These are phyloP conservation scores for Isaurus tuberculatus DNA, from an alignment of 92 coral and sea anemone species.

Conservation along the genomic window DNA sequence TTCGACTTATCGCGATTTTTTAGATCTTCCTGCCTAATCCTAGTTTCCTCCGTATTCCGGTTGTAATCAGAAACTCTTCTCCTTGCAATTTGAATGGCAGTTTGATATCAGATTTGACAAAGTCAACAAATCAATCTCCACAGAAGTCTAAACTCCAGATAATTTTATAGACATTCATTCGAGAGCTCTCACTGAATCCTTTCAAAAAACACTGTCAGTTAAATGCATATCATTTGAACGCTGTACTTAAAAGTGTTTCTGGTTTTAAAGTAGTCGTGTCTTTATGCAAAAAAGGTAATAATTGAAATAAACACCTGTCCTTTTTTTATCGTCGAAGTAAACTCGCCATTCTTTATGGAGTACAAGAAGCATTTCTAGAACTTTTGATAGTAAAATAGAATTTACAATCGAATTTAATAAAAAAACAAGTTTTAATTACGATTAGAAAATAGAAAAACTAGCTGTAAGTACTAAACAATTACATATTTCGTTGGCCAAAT, in stretches of 20 bases:
- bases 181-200: neutral
- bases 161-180: neutral
- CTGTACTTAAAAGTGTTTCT: neutral
- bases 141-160: neutral
- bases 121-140: neutral
- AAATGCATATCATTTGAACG: neutral
- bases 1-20: conserved; percentile 5
- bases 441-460: neutral
- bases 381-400: neutral
- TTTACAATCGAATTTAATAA: neutral
- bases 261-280: neutral
- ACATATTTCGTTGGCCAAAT: neutral
- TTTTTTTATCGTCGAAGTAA: neutral
- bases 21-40: conserved; percentile 23
- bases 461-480: conserved; percentile 5
- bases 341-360: conserved; percentile 8
- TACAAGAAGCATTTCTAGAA: neutral
- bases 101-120: neutral
- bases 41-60: conserved; percentile 4
- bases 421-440: too few species aligned
- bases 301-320: conserved; percentile 26
- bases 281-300: conserved; percentile 39
- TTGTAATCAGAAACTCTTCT: neutral
- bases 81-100: neutral
- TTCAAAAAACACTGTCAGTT: conserved; percentile 1